Base-by-base conservation (phyloP, 1,140 invertebrate genomes). In the Sarcophaga peregrina region DNA sequence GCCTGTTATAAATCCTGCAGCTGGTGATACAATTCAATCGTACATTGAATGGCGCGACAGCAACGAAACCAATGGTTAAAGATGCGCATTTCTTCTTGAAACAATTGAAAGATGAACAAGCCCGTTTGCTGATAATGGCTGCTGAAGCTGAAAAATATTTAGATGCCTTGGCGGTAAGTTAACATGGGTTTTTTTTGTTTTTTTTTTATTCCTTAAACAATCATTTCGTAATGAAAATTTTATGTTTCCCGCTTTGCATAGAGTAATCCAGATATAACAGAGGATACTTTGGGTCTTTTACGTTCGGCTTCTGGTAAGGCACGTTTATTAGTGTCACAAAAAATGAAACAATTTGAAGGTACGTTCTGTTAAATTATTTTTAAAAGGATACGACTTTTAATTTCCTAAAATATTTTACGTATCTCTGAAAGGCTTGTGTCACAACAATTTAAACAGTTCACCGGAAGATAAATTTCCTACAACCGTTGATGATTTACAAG, bases 311-410 rank as follows among this genome's bases (percentile, higher is more conserved):
- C 96, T 37, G 98, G 98, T 17, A 98, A 98, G 92, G 97, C 97
- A 8, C 93, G 96, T 83, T 92, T 99, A 75, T 91, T 99, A 76
- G 94, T 97, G 11, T 94, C 94, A 15, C 96, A 98, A 91, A 99
- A 98, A 90, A 97, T 98, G 93, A 95, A 97, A 90, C 98, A 99
- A 90, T 99, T 99, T 91, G 94, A 95, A 92, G 97, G 96, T 93
- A 84, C 83, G 73, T 82, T 25, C 4, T 7, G 13, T n/a, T 8
- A 13, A 75, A 20, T 72, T 72, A 37, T 37, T 37, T 37, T 37
- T 37, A 37, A 37, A 37, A 37, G 25, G 4, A 37, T 37, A 2
- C 1, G 15, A 68, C 5, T 17, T 25, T 72, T 13, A 25, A 5
- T 72, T 20, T n/a, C 15, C 15, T 7, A 72, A 5, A n/a, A n/a